Evolutionary conservation across 2,888 invertebrate genomes (phyloP).

Genomic region (Xestia ashworthii): DNA sequence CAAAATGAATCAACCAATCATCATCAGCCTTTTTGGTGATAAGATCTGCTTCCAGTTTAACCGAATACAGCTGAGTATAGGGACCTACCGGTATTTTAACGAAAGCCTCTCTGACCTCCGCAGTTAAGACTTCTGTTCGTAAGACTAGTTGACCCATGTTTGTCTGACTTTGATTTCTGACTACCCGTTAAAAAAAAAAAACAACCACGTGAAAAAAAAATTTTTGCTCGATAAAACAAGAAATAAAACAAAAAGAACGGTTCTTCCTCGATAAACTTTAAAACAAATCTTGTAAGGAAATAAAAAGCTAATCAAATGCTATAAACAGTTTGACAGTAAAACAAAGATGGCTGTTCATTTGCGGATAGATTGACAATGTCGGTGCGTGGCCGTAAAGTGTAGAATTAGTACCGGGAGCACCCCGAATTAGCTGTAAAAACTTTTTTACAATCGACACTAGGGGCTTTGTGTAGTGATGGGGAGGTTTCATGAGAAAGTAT

Average conservation of each 20-base stretch:
- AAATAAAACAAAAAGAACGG: not conserved
- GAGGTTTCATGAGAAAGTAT: not conserved
- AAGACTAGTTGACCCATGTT: not conserved
- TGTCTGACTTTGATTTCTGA: not conserved
- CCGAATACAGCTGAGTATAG: not conserved
- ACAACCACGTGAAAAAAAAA: not conserved
- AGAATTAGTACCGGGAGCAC: constrained; percentile 69
- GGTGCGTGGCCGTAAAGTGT: constrained; percentile 74
- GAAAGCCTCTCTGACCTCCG: not conserved
- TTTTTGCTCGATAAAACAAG: not conserved
- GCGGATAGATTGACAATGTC: constrained; percentile 80
- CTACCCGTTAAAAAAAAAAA: not conserved
- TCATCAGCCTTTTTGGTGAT: no score
- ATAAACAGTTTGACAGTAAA: constrained; percentile 80
- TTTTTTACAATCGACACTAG: constrained; percentile 85
- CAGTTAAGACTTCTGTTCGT: not conserved
- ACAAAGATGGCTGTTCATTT: constrained; percentile 82
- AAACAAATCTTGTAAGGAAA: constrained; percentile 54
- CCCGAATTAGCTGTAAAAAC: constrained; percentile 88
- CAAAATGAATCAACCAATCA: no score
- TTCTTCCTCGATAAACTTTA: constrained; percentile 29
- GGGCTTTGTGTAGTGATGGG: constrained; percentile 68
- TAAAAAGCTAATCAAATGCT: constrained; percentile 59
- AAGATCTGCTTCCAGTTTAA: not conserved
- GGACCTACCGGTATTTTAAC: not conserved